These are phyloP conservation scores for Phainopepla nitens DNA, from an alignment of 2,113 vertebrate genomes.

Conservation along the genomic window DNA sequence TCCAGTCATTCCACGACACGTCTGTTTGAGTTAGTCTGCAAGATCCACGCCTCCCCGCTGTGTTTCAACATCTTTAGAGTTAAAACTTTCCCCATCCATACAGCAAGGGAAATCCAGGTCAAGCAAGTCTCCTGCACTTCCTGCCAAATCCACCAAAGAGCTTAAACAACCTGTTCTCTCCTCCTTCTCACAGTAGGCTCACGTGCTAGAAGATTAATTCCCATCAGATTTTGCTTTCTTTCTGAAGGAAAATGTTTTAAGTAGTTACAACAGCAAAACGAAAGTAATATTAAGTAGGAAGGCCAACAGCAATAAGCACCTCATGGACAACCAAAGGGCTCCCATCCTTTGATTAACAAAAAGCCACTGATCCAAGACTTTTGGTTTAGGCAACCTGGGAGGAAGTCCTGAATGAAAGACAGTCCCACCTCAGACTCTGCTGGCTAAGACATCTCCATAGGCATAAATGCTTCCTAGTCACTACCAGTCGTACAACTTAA, in stretches of 20 bases:
- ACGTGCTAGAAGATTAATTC: neutral
- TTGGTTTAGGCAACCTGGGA: neutral
- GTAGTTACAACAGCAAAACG: neutral
- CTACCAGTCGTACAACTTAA: neutral
- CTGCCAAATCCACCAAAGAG: neutral
- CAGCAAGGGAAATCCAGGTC: neutral
- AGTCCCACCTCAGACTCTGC: neutral
- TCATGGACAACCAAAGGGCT: neutral
- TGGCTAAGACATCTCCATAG: neutral
- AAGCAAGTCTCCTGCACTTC: neutral
- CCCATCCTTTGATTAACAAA: neutral
- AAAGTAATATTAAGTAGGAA: neutral
- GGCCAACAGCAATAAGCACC: neutral
- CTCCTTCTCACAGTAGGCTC: neutral
- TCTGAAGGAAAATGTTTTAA: neutral
- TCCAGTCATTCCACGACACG: fast-evolving
- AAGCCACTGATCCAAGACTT: neutral
- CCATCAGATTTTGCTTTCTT: neutral
- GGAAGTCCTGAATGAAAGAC: neutral
- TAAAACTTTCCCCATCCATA: neutral
- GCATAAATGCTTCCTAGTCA: neutral
- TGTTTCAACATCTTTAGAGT: neutral
- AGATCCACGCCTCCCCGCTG: neutral
- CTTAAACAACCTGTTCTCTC: neutral
- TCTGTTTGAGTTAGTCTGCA: neutral